Evolutionary conservation across 2,113 vertebrate genomes (phyloP), one percentile per base, ranked within the genome.

Genomic region (Nettapus auritus): DNA sequence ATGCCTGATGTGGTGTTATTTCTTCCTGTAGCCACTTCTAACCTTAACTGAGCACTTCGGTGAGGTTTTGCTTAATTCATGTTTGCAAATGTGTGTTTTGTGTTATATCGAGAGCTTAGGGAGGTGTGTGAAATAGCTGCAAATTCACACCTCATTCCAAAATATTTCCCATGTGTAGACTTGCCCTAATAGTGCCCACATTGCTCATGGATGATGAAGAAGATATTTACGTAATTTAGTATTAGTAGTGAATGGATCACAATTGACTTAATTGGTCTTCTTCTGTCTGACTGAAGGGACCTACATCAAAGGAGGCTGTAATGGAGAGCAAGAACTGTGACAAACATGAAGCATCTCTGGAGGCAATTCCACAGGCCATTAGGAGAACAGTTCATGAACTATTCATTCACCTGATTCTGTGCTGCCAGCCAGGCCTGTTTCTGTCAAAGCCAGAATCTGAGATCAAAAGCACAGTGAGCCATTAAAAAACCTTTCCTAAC

Each of bases 311-410:
- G 74, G n/a, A 86, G 56, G n/a, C 33, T 83, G 33, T 73, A 88
- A 90, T 56, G 52, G 77, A 83, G 94, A 78, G 55, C 31, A 78
- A 62, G 68, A 94, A 81, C 68, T 69, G 17, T 0, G 9, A 64
- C 69, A 75, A 74, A 86, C 83, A 52, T 56, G 19, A 78, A 84
- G 73, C n/a, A 59, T 42, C 60, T 95, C 81, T 84, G 73, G 60
- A 94, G 66, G 89, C 81, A 84, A 0, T 92, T 89, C 77, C 46
- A 59, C 74, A 94, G 40, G 31, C 68, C 73, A 70, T 84, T 92
- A 96, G 73, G 69, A 90, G 69, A 88, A 40, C 73, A 70, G 83
- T 92, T 94, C 81, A 81, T 92, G 73, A 95, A 84, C 86, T 83
- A 88, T 69, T 94, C 50, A 71, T 53, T 71, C 79, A 92, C 86